Base-by-base conservation (phyloP, 2,113 vertebrate species). In the Hemiprocne comata region DNA sequence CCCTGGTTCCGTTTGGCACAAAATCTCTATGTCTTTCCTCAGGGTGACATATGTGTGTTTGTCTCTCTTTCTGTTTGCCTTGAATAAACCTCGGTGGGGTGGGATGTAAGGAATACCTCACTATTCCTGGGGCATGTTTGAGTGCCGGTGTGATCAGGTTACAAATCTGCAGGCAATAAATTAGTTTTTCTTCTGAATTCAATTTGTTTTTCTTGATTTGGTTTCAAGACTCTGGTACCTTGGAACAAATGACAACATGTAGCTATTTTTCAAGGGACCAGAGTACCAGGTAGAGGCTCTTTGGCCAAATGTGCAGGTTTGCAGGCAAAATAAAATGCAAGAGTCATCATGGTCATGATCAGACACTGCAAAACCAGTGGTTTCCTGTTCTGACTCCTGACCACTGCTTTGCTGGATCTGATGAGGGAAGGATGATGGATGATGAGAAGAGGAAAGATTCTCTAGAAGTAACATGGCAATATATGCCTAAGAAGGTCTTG, bases 221-320 rank as follows among this genome's bases (percentile, higher is more conserved):
- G 58, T 62, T 79, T 90, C 51, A 79, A 42, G 55, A 58, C 42
- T 54, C 54, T 34, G 24, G 48, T 92, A 3, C 66, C 48, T 46
- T 80, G 44, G 55, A 62, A 64, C 21, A 69, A 40, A 31, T 55
- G 51, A 33, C n/a, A 60, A 61, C 34, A 58, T 0, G 1, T 4
- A 83, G 50, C 36, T 95, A 36, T 36, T 73, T 91, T 82, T 83
- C 74, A 72, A 87, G 70, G 69, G 86, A 44, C 33, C 21, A 13
- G 17, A 55, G 40, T 54, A 67, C 28, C 12, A 51, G n/a, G 48
- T 8, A 23, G 69, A 58, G 31, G 20, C 44, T 57, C 28, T 64
- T 74, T 53, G 62, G 34, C 83, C 44, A 28, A 13, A n/a, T 2
- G 15, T 33, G 36, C 17, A 26, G 38, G 19, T 55, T 67, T 2